A percentile compares a stretch with the other conserved stretches of the same genome.
These are phyloP conservation scores for Lerema accius DNA, from an alignment of 1,140 invertebrate species.

Conservation along the genomic window DNA sequence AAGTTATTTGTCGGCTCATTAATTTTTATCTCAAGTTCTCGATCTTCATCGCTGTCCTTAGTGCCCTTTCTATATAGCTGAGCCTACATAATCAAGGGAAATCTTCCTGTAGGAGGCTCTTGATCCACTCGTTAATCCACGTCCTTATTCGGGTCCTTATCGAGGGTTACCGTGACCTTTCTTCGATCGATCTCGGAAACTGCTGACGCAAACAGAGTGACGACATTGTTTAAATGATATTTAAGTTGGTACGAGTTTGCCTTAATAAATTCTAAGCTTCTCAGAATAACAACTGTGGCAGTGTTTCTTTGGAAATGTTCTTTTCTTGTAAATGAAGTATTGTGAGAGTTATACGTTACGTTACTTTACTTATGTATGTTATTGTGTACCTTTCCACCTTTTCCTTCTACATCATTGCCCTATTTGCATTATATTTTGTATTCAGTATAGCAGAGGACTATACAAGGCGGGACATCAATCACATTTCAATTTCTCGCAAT, in stretches of 20 bases:
- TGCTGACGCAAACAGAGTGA: slow-evolving; percentile 17
- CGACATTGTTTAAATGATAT: background rate
- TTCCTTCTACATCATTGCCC: no score
- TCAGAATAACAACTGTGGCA: background rate
- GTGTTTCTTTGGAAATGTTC: no score
- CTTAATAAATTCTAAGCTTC: background rate
- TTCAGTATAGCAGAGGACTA: no score
- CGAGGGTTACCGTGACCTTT: slow-evolving; percentile 20
- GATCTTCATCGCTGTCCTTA: background rate
- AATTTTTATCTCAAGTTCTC: background rate
- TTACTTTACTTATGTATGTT: no score
- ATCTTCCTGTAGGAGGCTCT: background rate
- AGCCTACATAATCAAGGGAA: background rate
- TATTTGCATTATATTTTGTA: no score
- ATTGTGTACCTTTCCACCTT: no score
- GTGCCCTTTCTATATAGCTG: background rate
- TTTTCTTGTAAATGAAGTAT: no score
- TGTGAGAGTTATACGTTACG: background rate
- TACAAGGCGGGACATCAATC: no score
- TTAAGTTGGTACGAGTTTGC: background rate
- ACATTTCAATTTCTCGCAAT: no score
- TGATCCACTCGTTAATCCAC: background rate
- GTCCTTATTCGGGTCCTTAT: slow-evolving; percentile 12
- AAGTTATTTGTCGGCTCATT: background rate
- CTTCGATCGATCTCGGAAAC: slow-evolving; percentile 15